Base-by-base conservation (phyloP, 2,888 invertebrate species). In the Steinernema scapterisci region DNA sequence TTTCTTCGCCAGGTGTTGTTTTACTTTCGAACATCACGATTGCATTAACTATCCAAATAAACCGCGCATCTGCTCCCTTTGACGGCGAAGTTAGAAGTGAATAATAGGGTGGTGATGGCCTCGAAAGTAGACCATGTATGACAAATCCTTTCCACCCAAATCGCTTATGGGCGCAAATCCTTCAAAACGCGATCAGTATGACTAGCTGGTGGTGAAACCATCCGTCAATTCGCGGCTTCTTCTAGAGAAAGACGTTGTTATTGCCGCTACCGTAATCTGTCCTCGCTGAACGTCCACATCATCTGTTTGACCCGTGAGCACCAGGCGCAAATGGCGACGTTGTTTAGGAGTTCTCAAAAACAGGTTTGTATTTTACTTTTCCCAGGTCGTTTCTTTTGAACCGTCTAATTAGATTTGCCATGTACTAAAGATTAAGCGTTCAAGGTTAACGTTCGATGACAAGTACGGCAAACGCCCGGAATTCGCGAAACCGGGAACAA, bases 61-160 rank as follows among this genome's bases (percentile, higher is more conserved):
- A 63, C n/a, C 31, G 27, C 19, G 16, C 16, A 63, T 63, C 38
- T 38, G 38, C 38, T 9, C 63, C 63, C 16, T 63, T 52, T 52
- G 23, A 63, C 31, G 16, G 6, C 31, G 31, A 16, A 2, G 48
- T 48, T 48, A 19, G 48, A 5, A 63, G 31, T 31, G 31, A 63
- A 63, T 63, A 63, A 31, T 54, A 13, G 54, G 2, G 54, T 21
- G 25, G 54, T 54, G 54, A 16, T 38, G 63, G 63, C 63, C 63
- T 63, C 63, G 63, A 63, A 63, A 63, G 63, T 63, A 63, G 63
- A 31, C 27, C 63, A 63, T 63, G 63, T 63, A 63, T 63, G 63
- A 63, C 63, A 63, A 63, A 63, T 63, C 63, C 63, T 63, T 63
- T 63, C 63, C 63, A 63, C 63, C 63, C 31, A 63, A 63, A 63